A percentile compares a stretch with the other conserved stretches of the same genome.
phyloP scores from a whole-genome alignment of 1,140 invertebrate genomes.

The Holotrichia oblita region DNA sequence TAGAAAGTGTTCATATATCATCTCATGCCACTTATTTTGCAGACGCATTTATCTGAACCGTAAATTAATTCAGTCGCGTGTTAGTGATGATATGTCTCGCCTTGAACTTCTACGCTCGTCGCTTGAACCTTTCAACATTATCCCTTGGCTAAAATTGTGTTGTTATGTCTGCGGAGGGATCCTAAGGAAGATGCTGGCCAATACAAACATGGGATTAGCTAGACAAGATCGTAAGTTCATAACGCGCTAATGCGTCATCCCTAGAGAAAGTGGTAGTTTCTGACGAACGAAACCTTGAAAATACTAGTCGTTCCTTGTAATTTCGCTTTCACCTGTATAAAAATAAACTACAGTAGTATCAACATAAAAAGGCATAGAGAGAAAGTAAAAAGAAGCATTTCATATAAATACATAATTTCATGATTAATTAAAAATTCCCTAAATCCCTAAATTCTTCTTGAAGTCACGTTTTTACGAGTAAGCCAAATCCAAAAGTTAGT shows the following conservation, averaged over 20 bases:
- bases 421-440: too few species aligned
- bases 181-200: background rate
- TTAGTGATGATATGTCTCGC: background rate
- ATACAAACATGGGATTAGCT: background rate
- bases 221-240: background rate
- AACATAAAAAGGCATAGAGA: too few species aligned
- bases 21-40: background rate
- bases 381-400: too few species aligned
- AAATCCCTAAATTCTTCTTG: too few species aligned
- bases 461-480: too few species aligned
- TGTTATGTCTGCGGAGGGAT: background rate
- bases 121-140: background rate
- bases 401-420: too few species aligned
- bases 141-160: background rate
- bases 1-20: background rate
- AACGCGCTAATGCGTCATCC: background rate
- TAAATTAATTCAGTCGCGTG: conserved; percentile 9
- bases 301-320: background rate
- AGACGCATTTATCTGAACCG: background rate
- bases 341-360: background rate
- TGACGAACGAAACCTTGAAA: background rate
- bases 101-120: background rate
- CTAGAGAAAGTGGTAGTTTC: background rate
- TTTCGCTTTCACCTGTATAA: background rate
- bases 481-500: too few species aligned